Evolutionary conservation across 2,888 invertebrate species (phyloP).

Genomic region (Synergus itoensis): DNA sequence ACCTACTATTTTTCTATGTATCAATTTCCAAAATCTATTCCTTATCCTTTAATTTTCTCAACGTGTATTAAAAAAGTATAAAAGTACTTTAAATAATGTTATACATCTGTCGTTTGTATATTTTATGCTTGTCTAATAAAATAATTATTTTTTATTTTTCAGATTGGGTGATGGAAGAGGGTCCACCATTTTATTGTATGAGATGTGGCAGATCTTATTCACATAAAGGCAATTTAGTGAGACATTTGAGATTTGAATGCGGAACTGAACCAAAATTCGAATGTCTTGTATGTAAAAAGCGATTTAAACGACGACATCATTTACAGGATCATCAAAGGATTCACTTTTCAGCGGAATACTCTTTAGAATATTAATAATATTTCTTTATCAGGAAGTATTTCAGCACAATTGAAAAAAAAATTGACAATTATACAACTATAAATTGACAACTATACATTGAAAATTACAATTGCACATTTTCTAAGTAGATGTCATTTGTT

Average conservation of each 20-base stretch:
- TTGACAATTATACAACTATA: too few relatives aligned
- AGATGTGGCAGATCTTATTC: constrained; percentile 52
- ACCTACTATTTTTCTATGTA: background rate
- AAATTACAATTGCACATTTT: too few relatives aligned
- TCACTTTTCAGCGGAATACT: background rate
- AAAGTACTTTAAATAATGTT: too few relatives aligned
- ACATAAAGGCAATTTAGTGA: constrained; percentile 53
- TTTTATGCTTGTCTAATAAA: background rate
- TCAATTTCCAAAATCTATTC: background rate
- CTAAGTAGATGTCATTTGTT: too few relatives aligned
- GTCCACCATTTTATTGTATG: constrained; percentile 44
- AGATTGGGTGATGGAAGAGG: background rate
- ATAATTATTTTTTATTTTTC: constrained; percentile 5
- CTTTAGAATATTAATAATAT: background rate
- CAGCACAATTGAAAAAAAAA: background rate
- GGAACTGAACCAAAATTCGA: constrained; percentile 66
- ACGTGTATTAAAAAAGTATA: background rate
- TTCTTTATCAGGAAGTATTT: background rate
- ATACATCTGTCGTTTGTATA: background rate
- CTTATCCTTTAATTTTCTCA: background rate
- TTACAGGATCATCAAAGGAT: constrained; percentile 18
- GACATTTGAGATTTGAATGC: constrained; percentile 63
- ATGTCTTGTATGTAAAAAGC: background rate
- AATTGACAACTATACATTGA: too few relatives aligned
- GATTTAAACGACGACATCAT: constrained; percentile 18